Evolutionary conservation across 37 sponge, comb jelly and placozoan species (phyloP), one percentile per base, ranked within the genome.

Genomic region (Aplysina aerophoba): DNA sequence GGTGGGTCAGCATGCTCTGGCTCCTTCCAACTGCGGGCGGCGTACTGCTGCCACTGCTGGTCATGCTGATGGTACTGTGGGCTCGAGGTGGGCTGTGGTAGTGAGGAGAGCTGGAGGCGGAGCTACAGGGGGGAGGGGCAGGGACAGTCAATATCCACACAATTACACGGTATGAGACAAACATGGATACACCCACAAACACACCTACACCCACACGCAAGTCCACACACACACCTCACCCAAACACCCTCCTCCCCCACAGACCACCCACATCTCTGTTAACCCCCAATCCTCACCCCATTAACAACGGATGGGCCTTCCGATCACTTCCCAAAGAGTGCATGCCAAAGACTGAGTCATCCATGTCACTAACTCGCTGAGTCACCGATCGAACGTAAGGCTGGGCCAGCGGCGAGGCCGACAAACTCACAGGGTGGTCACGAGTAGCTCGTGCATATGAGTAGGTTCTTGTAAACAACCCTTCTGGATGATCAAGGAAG

Each of bases 201-300:
- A 69, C 71, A 69, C 71, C 11, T 35, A n/a, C 33, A 69, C 71
- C 13, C 71, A 69, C 71, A n/a, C 33, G 30, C 33, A 27, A n/a
- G n/a, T 30, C 22, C 66, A 65, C 66, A 65, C 66, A 65, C 66
- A 65, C 66, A 65, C 66, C 66, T 65, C 22, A 30, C 27, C 66
- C 27, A 30, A 30, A 35, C 71, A 69, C 34, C 15, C 4, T 35
- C 71, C 28, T 27, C 28, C 34, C 71, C 33, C 33, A 69, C 1
- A 44, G 50, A 3, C 50, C 50, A 44, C 8, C 8, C 50, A 44
- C n/a, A n/a, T n/a, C n/a, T n/a, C n/a, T n/a, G n/a, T n/a, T n/a
- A n/a, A n/a, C n/a, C 50, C 50, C 50, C 8, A 44, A 8, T 44
- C 50, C 50, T 44, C 50, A 44, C 50, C 50, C 50, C n/a, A n/a